Base-by-base conservation (phyloP, 2,113 vertebrate species). In the Rallus limicola region DNA sequence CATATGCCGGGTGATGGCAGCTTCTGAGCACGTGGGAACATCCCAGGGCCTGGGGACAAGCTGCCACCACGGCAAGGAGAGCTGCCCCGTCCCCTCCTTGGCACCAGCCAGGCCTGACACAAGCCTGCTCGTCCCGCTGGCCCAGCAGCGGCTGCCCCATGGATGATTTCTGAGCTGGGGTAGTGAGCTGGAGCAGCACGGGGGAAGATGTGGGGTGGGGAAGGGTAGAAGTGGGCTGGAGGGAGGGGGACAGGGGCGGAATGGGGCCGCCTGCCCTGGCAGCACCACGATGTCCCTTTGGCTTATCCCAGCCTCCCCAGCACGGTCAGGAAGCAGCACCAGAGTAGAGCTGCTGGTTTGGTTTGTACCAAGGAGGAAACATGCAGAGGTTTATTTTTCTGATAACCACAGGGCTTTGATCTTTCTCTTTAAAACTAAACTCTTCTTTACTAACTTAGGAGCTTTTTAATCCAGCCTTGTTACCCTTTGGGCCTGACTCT, bases 1-100 rank as follows among this genome's bases (percentile, higher is more conserved):
- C 12, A 2, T 13, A 19, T 59, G 50, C 42, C 0, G 0, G n/a
- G 58, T 36, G 42, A 24, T 13, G 5, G 13, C 1, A 53, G 56
- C 70, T 88, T 42, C 56, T 33, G 70, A 18, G 14, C 12, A 28
- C 15, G 4, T 0, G 1, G 72, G 64, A 71, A 59, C 42, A 33
- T 6, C 4, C 6, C 2, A 0, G 46, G 9, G 31, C 16, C 18
- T 8, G 70, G 83, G 56, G 16, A 42, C 4, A 20, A 33, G 67
- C 64, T 84, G 53, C 58, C 76, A 33, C 52, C 17, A 44, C 25
- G 2, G 2, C n/a, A 8, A 4, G 42, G 36, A 48, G 48, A 68
- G 53, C 64, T 81, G 48, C 26, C 70, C 65, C 3, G 4, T 75
- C 28, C 28, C 56, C 36, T 75, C 31, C 62, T 62, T 18, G 0